Evolutionary conservation across 2,113 vertebrate species (phyloP).

Genomic region (Leptocoma aspasia): DNA sequence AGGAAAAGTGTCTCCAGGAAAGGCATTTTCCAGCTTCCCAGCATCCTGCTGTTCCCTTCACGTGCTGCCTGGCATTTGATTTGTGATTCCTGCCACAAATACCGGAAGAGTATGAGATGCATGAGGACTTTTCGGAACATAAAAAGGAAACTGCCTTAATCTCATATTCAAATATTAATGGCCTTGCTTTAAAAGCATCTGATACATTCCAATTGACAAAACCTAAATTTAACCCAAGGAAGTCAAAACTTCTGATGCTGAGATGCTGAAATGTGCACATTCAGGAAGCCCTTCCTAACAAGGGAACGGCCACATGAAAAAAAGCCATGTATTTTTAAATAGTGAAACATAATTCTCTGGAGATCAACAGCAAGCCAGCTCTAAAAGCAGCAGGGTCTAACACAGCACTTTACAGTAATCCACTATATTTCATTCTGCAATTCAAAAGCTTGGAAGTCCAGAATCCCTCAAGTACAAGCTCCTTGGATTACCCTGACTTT

Average conservation of each 20-base stretch:
- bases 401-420: neutral
- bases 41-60: neutral
- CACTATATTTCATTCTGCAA: neutral
- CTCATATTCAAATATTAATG: conserved; percentile 42
- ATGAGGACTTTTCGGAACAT: neutral
- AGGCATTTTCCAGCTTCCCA: neutral
- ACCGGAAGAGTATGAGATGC: neutral
- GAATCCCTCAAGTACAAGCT: neutral
- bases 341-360: neutral
- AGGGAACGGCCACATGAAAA: neutral
- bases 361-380: neutral
- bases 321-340: neutral
- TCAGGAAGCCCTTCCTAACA: neutral
- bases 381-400: neutral
- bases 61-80: neutral
- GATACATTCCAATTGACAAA: neutral
- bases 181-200: conserved; percentile 28
- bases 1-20: neutral
- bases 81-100: neutral
- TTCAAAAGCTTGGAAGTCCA: neutral
- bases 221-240: conserved; percentile 35
- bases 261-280: neutral
- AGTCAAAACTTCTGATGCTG: neutral
- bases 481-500: neutral
- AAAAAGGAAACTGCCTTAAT: conserved; percentile 1